Conservation (phyloP, 2,113 vertebrate genomes). For the Corapipo altera region DNA sequence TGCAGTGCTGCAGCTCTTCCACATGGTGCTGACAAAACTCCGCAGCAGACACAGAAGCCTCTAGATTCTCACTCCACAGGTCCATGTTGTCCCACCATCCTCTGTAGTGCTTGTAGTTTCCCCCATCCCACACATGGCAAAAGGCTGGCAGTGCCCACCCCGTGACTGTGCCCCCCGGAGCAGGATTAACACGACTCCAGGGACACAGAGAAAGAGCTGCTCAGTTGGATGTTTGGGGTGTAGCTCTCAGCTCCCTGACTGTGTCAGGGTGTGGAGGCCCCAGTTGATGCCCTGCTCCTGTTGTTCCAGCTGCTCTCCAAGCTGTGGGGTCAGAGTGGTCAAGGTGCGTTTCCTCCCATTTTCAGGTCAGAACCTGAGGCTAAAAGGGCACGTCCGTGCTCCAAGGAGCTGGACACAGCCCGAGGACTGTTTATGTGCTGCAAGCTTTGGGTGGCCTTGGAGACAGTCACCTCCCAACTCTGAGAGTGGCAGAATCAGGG, state of each 20-base stretch:
- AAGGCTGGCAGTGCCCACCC: background rate
- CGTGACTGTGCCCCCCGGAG: accelerated
- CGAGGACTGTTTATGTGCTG: accelerated
- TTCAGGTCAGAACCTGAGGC: background rate
- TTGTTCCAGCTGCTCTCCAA: background rate
- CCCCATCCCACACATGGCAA: accelerated
- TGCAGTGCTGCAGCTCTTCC: background rate
- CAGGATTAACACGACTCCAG: background rate
- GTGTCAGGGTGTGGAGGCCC: background rate
- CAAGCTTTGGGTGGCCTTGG: background rate
- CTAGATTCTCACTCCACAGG: accelerated
- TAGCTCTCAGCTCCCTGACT: background rate
- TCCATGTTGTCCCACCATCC: accelerated
- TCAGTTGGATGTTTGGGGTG: background rate
- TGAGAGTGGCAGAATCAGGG: background rate
- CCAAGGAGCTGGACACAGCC: background rate
- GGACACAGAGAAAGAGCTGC: background rate
- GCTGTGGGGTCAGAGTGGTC: background rate
- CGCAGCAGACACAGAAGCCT: background rate
- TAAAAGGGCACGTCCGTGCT: background rate
- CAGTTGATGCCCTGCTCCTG: accelerated
- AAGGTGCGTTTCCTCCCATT: accelerated
- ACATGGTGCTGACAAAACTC: slow-evolving; percentile 58
- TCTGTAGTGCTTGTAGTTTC: accelerated
- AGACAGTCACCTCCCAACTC: accelerated